Percentiles rank a stretch among this genome's conserved stretches.
These are phyloP conservation scores for Melanotus villosus DNA, from an alignment of 2,888 invertebrate species.

Conservation along the genomic window DNA sequence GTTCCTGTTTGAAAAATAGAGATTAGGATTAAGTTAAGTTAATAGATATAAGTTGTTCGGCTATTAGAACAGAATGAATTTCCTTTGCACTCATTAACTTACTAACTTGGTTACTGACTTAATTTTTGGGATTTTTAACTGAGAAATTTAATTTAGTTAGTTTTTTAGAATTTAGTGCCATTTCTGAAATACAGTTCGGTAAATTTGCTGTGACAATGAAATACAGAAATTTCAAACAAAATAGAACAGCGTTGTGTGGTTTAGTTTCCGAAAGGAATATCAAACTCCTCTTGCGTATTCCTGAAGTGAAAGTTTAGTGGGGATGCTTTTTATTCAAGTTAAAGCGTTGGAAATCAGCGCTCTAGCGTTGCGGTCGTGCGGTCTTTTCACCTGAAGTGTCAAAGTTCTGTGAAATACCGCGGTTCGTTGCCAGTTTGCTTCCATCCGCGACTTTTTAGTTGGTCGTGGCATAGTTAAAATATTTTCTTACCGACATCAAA, in stretches of 20 bases:
- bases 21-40: too few relatives aligned
- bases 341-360: conserved; percentile 40
- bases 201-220: too few relatives aligned
- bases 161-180: too few relatives aligned
- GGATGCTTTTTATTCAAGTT: conserved; percentile 32
- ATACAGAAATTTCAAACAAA: background rate
- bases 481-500: conserved; percentile 32
- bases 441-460: conserved; percentile 32
- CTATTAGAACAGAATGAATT: too few relatives aligned
- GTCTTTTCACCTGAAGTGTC: conserved; percentile 45
- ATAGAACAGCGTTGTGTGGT: background rate
- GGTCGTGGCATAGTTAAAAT: conserved; percentile 28
- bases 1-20: too few relatives aligned
- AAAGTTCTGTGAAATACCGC: conserved; percentile 41
- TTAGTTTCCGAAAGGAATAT: conserved; percentile 16
- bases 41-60: too few relatives aligned
- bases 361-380: conserved; percentile 39
- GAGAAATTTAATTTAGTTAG: too few relatives aligned
- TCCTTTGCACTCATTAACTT: too few relatives aligned
- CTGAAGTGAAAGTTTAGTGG: conserved; percentile 26
- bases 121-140: too few relatives aligned
- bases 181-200: too few relatives aligned
- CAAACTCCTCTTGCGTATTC: conserved; percentile 17
- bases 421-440: conserved; percentile 30
- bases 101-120: too few relatives aligned